Base-by-base conservation (phyloP, 1,140 invertebrate genomes). In the Panagrolaimus sp. region DNA sequence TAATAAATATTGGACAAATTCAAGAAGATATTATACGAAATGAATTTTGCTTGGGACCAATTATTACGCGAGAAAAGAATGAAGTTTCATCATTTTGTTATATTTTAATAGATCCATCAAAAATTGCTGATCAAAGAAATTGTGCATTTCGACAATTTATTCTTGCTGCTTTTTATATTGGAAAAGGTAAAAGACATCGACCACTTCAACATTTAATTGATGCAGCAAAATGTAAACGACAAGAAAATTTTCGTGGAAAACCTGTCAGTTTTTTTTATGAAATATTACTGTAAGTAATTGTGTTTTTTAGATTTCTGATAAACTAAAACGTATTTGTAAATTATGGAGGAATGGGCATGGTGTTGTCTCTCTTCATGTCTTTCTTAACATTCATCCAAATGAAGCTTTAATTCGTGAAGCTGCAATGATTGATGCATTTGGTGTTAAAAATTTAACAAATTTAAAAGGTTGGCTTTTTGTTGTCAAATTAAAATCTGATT, bases 341-440 rank as follows among this genome's bases (percentile, higher is more conserved):
- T 91, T 98, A 57, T 98, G 94, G 94, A 86, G 88, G 4, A 85
- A 87, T 72, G 88, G 88, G 27, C 83, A 87, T 14, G 94, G 94
- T 13, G 92, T 96, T 0, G 87, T 97, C 3, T 93, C 92, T 68
- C 84, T 96, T 0, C 91, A 94, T 74, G 86, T 93, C 51, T 97
- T 93, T 83, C 91, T 93, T 77, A 93, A 93, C 84, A 88, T 91
- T 1, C 91, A 92, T 68, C 89, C 91, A 0, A 91, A 89, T 0
- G 94, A 97, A 84, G 93, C 94, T 2, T 92, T 90, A 75, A 93
- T 91, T 0, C 86, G 93, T 69, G 94, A 98, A 84, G 92, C 92
- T 1, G 88, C 90, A 23, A 96, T 98, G 87, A 93, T 97, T 20
- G 90, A 92, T 75, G 90, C 91, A 0, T 80, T 96, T 43, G 89